Evolutionary conservation across 1,140 invertebrate species (phyloP), one percentile per base, ranked within the genome.

Genomic region (Epicauta chinensis): DNA sequence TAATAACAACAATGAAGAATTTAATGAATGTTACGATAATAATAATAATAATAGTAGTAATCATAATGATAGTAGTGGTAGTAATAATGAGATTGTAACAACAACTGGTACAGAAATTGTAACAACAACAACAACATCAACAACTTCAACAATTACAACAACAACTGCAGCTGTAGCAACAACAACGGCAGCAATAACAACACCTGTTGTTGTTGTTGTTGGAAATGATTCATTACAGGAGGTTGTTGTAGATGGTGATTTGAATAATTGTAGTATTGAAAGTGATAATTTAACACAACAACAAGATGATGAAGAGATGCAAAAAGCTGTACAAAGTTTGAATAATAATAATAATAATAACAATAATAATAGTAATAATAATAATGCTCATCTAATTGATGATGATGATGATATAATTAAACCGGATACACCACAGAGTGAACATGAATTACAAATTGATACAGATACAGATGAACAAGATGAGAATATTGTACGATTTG

Each of bases 371-470:
- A 23, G 7, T 23, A 23, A 23, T 23, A 7, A 23, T 23, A 23
- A 5, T 23, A 7, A 23, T 23, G 23, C 4, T 23, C 4, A 23
- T 23, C 7, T 23, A 23, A 5, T 85, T 16, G n/a, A 23, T 23
- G 7, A 5, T 23, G 23, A 23, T 23, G 23, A 23, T 23, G 23
- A 23, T 23, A 5, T 23, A 23, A 5, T 85, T 16, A 90, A 90
- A 71, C 86, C 87, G 1, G 87, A 89, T 39, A 91, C 89, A 1
- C 87, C 88, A 3, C 82, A 87, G 54, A 91, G 88, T 23, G 89
- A 91, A 64, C 81, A 83, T 58, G 87, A 89, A 64, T 70, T 92
- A 5, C 84, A 91, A 66, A 92, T 92, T 46, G 89, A 92, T 67
- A 91, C 88, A 1, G 89, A 92, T 60, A 89, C 84, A 6, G 87